These are phyloP conservation scores for Bhutanitis thaidina DNA, from an alignment of 2,888 invertebrate species.

Conservation along the genomic window DNA sequence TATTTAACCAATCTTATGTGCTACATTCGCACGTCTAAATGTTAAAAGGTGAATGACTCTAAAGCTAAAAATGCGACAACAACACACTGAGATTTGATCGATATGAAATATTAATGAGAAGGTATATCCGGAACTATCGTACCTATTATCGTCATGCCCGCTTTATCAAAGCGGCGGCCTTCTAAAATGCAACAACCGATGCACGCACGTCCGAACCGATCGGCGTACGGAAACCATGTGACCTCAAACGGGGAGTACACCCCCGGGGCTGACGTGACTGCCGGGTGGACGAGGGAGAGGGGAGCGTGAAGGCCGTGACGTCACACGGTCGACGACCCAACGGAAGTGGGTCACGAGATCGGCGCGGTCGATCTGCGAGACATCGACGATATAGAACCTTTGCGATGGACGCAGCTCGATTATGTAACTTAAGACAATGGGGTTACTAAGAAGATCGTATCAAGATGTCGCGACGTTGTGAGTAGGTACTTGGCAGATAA, in stretches of 20 bases:
- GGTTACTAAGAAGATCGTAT: not conserved
- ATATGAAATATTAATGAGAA: not conserved
- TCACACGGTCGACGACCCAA: slow-evolving; percentile 71
- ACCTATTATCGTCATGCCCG: slow-evolving; percentile 65
- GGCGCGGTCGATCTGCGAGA: slow-evolving; percentile 56
- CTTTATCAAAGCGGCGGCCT: slow-evolving; percentile 28
- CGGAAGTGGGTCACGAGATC: slow-evolving; percentile 67
- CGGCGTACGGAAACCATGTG: slow-evolving; percentile 56
- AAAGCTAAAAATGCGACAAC: not conserved
- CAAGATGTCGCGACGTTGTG: not conserved
- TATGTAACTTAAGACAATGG: slow-evolving; percentile 1
- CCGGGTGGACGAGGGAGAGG: slow-evolving; percentile 26
- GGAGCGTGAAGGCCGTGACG: slow-evolving; percentile 55
- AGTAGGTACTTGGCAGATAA: not conserved
- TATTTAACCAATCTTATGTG: no score
- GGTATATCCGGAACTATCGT: slow-evolving; percentile 29
- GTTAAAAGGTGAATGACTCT: no score
- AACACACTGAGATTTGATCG: not conserved
- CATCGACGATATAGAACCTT: slow-evolving; percentile 22
- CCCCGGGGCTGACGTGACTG: slow-evolving; percentile 53
- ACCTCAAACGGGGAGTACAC: slow-evolving; percentile 66
- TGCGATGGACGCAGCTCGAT: slow-evolving; percentile 1
- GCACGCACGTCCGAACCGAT: slow-evolving; percentile 47
- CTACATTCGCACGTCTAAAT: no score
- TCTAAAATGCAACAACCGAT: slow-evolving; percentile 31